Evolutionary conservation across 1,140 invertebrate species (phyloP).

Genomic region (Pteromalus puparum): DNA sequence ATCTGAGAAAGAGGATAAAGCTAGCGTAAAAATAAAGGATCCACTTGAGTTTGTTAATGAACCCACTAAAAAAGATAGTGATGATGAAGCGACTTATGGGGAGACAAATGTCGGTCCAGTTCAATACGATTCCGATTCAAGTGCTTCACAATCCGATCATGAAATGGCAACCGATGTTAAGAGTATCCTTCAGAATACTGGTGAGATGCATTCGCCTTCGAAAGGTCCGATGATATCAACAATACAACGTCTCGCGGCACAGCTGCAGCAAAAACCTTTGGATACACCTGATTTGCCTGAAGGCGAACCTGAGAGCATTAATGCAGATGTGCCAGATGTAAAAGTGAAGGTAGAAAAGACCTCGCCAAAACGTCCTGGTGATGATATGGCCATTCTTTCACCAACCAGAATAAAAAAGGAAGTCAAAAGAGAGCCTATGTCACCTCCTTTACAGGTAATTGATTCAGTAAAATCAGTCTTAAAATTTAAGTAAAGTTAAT

Average conservation of each 20-base stretch:
- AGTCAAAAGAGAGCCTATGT: conserved; percentile 26
- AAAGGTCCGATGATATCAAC: conserved; percentile 70
- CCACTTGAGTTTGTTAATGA: conserved; percentile 56
- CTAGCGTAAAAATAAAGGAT: conserved; percentile 57
- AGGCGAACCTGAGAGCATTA: conserved; percentile 28
- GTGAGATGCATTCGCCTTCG: conserved; percentile 59
- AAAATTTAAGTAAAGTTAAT: neutral
- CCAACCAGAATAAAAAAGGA: conserved; percentile 19
- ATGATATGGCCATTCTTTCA: conserved; percentile 39
- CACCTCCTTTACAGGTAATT: neutral
- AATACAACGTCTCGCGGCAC: conserved; percentile 70
- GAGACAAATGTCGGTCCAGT: conserved; percentile 41
- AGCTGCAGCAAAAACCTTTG: conserved; percentile 58
- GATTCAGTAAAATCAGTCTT: conserved; percentile 4
- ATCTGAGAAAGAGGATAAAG: conserved; percentile 52
- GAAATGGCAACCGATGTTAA: conserved; percentile 67
- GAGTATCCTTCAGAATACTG: conserved; percentile 66
- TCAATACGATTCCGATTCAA: conserved; percentile 66
- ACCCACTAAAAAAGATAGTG: conserved; percentile 47
- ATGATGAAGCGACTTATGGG: conserved; percentile 53
- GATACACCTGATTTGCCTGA: conserved; percentile 42
- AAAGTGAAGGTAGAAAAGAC: conserved; percentile 17
- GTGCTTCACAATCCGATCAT: conserved; percentile 65
- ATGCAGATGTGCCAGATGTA: conserved; percentile 20
- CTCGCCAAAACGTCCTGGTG: neutral